Base-by-base conservation (phyloP, 2,888 invertebrate genomes). In the Tethea ocularis region DNA sequence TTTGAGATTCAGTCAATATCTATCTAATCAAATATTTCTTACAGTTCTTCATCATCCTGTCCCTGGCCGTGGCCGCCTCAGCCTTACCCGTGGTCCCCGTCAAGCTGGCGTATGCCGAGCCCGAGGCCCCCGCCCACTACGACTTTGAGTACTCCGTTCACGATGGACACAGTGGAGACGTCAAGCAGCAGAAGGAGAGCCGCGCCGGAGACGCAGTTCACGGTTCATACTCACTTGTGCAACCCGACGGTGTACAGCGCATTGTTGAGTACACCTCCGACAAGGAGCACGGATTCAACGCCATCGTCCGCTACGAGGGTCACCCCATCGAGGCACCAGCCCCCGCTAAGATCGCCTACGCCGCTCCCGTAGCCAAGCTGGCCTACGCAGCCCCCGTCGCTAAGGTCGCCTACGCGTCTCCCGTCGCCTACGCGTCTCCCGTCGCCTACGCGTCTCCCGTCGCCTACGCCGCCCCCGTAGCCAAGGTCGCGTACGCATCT, bases 151-250 rank as follows among this genome's bases (percentile, higher is more conserved):
- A 93, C 83, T 88, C 90, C 60, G 91, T 93, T 57, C 88, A 91
- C 63, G 93, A 93, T 67, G 71, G 76, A 1, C 87, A 88, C 74
- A 88, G 77, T 74, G 92, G 93, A 3, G 93, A 93, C 76, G 76
- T 91, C 67, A 93, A 93, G 76, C 82, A 91, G 68, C 93, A 93
- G 80, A 84, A 89, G 69, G 93, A 93, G 67, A 72, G 82, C 56
- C 92, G 93, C 67, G 72, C 78, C 64, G 92, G 92, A 3, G 90
- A 93, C 72, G 78, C 74, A 61, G 89, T 93, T 53, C 89, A 89
- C 55, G 93, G 93, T 62, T 89, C 86, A 29, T 93, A 93, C 84
- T 91, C 93, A 7, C 84, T 93, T n/a, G 80, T 93, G 41, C 93
- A 93, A 62, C 91, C 92, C 63, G 93, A 93, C 56, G 93, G 93